Evolutionary conservation across 2,888 invertebrate species (phyloP), one percentile per base, ranked within the genome.

Genomic region (Kryphioiulus occultus): DNA sequence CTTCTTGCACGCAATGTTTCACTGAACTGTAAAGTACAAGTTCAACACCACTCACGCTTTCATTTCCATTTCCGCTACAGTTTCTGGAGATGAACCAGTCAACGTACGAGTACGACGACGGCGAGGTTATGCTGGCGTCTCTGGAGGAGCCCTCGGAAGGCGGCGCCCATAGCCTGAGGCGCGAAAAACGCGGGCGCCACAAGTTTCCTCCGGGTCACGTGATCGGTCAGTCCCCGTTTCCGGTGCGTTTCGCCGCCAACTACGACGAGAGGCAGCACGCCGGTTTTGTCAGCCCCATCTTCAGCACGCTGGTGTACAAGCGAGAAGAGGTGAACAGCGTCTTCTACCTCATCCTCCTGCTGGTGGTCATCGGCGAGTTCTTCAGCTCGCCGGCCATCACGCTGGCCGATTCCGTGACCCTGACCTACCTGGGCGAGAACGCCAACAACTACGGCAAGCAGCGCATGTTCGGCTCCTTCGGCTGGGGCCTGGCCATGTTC

Each of bases 401-500:
- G 0, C 93, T 99, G 86, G 99, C 98, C 0, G 98, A 98, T 92
- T 96, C 96, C 0, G 97, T 97, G 9, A 97, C 96, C 82, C 96
- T 98, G 89, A 96, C 96, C 4, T 93, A 97, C 89, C 94, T 98
- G 0, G 98, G 97, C 0, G 97, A 97, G 91, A 97, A 93, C 88
- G 92, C 92, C 4, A 93, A 93, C 89, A 93, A 96, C 90, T 97
- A 99, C 92, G 99, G 99, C 0, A 96, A 98, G 91, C 99, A 99
- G 93, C 95, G 99, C 90, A 98, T 99, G 97, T 99, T 98, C 91
- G 98, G 98, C 1, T 98, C 98, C 26, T 93, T 99, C 88, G 99
- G 99, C 84, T 99, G 99, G 99, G 99, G 98, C 42, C 93, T 99
- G 90, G 96, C 99, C 85, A 99, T 99, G 99, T 99, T 99, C 93